A percentile compares a stretch with the other conserved stretches of the same genome.
These are phyloP conservation scores for Nomia melanderi DNA, from an alignment of 1,140 invertebrate species.

Conservation along the genomic window DNA sequence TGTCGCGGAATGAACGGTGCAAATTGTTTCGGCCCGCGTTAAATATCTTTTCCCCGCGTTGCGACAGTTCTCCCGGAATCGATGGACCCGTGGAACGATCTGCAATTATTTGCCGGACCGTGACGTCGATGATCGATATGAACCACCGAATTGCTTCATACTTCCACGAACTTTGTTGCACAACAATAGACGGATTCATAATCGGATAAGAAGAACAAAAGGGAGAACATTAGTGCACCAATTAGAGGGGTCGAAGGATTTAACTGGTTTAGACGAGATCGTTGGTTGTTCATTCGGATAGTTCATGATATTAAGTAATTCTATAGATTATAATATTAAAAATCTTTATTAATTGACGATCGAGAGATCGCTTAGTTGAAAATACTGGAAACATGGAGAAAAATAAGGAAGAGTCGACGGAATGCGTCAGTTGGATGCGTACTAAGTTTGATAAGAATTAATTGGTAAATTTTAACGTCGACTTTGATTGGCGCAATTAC, in stretches of 20 bases:
- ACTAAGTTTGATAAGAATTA: too few relatives aligned
- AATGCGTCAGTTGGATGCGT: too few relatives aligned
- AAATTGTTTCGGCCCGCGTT: conserved; percentile 10
- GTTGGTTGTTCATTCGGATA: too few relatives aligned
- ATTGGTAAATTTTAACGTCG: too few relatives aligned
- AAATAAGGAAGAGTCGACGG: too few relatives aligned
- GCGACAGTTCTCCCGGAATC: neutral
- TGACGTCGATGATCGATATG: neutral
- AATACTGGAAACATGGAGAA: too few relatives aligned
- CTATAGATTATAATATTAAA: too few relatives aligned
- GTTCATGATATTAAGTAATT: too few relatives aligned
- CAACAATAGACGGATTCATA: neutral
- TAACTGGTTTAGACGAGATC: too few relatives aligned
- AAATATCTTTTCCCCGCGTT: conserved; percentile 16
- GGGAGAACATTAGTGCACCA: neutral
- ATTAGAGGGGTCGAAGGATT: neutral
- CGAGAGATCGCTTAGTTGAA: too few relatives aligned
- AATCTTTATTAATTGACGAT: too few relatives aligned
- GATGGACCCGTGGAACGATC: conserved; percentile 4
- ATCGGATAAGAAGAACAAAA: neutral
- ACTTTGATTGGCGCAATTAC: too few relatives aligned
- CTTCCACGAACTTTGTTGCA: neutral
- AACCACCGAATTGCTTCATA: neutral
- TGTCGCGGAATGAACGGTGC: conserved; percentile 5
- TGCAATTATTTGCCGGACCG: neutral